These are phyloP conservation scores for Wiebesia pumilae DNA, from an alignment of 1,140 invertebrate genomes.

Conservation along the genomic window DNA sequence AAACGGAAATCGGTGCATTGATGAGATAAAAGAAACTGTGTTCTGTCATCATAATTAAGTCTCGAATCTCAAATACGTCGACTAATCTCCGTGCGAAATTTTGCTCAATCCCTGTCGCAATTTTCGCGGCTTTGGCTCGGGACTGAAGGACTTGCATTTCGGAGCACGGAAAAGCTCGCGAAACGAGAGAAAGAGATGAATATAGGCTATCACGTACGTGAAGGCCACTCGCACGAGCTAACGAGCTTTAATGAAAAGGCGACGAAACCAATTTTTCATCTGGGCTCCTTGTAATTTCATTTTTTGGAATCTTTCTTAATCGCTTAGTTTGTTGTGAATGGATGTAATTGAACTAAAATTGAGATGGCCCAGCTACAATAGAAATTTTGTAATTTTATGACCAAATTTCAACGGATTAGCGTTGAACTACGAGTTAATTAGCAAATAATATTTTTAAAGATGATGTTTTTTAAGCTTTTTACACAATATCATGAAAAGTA, in stretches of 20 bases:
- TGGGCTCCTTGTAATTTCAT: background rate
- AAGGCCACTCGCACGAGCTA: conserved; percentile 22
- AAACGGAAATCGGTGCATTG: background rate
- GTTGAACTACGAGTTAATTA: no score
- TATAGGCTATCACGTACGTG: background rate
- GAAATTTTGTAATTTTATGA: no score
- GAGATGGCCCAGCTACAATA: no score
- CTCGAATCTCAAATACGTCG: background rate
- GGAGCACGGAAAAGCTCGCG: conserved; percentile 26
- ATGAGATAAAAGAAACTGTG: background rate
- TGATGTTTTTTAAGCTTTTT: no score
- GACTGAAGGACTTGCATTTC: background rate
- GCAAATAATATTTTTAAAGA: no score
- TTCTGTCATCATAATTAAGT: background rate
- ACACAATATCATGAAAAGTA: no score
- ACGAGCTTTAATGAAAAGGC: conserved; percentile 2
- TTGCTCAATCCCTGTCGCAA: background rate
- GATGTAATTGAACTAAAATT: no score
- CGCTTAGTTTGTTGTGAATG: background rate
- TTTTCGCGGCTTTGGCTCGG: conserved; percentile 34
- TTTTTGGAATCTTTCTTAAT: background rate
- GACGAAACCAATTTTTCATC: background rate
- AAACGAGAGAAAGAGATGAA: conserved; percentile 1
- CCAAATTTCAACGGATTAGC: no score
- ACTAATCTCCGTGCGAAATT: background rate